Conservation (phyloP, 1,140 invertebrate species). For the Propsilocerus akamusi region DNA sequence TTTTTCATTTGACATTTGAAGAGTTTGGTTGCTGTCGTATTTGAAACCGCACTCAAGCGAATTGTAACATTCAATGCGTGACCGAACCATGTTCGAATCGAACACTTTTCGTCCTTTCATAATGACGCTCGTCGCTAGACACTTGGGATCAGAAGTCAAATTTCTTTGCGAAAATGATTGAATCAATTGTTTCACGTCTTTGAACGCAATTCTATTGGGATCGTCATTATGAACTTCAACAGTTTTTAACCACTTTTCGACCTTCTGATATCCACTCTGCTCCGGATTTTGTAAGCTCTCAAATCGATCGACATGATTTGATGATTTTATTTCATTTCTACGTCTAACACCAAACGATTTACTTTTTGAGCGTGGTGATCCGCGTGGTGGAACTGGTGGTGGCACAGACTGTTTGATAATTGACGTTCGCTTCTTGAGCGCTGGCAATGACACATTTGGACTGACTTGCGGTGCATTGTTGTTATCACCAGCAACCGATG, state of each 20-base stretch:
- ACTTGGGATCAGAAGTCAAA: not conserved
- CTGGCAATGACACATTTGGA: slow-evolving; percentile 8
- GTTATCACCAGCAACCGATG: slow-evolving; percentile 9
- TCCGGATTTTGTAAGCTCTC: not conserved
- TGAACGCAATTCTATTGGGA: not conserved
- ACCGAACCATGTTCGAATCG: not conserved
- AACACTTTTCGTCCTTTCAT: not conserved
- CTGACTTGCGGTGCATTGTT: slow-evolving; percentile 28
- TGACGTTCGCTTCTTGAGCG: slow-evolving; percentile 21
- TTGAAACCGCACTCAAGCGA: not conserved
- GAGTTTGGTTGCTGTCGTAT: no score
- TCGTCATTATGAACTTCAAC: not conserved
- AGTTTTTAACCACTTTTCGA: not conserved
- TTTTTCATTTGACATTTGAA: no score
- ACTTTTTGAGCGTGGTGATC: slow-evolving; percentile 42
- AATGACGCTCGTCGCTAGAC: no score
- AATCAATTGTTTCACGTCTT: not conserved
- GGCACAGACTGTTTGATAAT: slow-evolving; percentile 42
- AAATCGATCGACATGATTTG: not conserved
- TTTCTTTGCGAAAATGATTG: not conserved
- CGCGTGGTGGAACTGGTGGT: slow-evolving; percentile 61
- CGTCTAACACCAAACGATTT: not conserved
- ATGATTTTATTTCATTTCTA: not conserved
- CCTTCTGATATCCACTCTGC: not conserved
- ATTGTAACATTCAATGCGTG: not conserved